phyloP scores from a whole-genome alignment of 2,113 vertebrate genomes.

The Centropristis striata region DNA sequence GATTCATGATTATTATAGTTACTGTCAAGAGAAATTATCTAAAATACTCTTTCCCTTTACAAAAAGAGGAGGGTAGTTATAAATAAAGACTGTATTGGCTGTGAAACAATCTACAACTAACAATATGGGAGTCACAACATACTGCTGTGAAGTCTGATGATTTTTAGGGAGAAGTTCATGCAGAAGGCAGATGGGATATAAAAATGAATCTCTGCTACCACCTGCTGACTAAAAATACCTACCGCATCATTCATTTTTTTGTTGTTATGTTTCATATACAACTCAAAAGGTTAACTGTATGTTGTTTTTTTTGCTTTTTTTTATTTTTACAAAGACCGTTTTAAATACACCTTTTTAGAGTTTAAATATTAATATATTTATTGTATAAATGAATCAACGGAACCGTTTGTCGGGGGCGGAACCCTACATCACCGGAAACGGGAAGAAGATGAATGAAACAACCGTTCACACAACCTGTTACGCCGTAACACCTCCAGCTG shows the following conservation, averaged over 20 bases:
- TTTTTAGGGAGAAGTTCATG: neutral
- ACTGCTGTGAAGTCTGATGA: neutral
- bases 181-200: neutral
- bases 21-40: no score
- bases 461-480: slow-evolving; percentile 6
- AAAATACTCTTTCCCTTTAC: no score
- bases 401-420: neutral
- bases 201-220: slow-evolving; percentile 50
- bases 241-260: neutral
- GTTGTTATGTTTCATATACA: neutral
- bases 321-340: neutral
- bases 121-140: neutral
- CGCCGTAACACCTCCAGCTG: slow-evolving; percentile 1
- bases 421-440: slow-evolving; percentile 62
- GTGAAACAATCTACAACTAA: neutral
- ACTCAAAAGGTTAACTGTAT: neutral
- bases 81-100: neutral
- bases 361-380: neutral
- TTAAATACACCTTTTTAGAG: neutral
- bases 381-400: neutral
- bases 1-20: no score
- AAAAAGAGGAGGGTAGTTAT: no score
- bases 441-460: slow-evolving; percentile 56
- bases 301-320: no score
- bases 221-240: slow-evolving; percentile 23